Evolutionary conservation across 2,797 vertebrate genomes (phyloP).

Genomic region (Falco novaeseelandiae): DNA sequence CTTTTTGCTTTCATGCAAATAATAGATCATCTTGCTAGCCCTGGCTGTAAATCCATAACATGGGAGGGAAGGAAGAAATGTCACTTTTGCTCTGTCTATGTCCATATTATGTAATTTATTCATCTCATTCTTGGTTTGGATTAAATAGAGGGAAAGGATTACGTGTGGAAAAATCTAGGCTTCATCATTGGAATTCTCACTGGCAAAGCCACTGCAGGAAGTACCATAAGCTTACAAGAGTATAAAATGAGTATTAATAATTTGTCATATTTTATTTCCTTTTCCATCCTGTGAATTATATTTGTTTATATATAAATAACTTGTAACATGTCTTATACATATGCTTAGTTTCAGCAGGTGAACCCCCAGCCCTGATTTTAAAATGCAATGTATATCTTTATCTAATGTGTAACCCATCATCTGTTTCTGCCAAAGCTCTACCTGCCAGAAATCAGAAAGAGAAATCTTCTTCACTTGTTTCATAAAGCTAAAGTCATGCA

Average conservation of each 20-base stretch:
- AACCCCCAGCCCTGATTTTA: fast-evolving
- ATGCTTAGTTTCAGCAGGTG: not conserved
- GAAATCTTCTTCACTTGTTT: not conserved
- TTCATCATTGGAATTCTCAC: not conserved
- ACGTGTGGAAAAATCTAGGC: not conserved
- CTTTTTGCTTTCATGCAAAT: slow-evolving; percentile 7
- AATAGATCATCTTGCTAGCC: not conserved
- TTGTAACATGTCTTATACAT: not conserved
- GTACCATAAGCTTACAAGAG: not conserved
- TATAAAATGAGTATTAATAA: not conserved
- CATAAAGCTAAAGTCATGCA: not conserved
- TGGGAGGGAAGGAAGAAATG: not conserved
- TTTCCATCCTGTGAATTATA: not conserved
- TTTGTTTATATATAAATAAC: not conserved
- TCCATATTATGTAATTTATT: not conserved
- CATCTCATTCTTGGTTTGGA: not conserved
- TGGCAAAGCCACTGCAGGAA: not conserved
- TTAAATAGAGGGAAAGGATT: not conserved
- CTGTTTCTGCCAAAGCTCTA: not conserved
- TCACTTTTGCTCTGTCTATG: not conserved
- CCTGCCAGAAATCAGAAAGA: not conserved
- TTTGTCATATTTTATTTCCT: not conserved
- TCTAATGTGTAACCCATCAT: not conserved
- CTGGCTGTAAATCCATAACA: not conserved
- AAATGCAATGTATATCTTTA: not conserved